phyloP scores from a whole-genome alignment of 2,113 vertebrate species.

The Tragelaphus strepsiceros region DNA sequence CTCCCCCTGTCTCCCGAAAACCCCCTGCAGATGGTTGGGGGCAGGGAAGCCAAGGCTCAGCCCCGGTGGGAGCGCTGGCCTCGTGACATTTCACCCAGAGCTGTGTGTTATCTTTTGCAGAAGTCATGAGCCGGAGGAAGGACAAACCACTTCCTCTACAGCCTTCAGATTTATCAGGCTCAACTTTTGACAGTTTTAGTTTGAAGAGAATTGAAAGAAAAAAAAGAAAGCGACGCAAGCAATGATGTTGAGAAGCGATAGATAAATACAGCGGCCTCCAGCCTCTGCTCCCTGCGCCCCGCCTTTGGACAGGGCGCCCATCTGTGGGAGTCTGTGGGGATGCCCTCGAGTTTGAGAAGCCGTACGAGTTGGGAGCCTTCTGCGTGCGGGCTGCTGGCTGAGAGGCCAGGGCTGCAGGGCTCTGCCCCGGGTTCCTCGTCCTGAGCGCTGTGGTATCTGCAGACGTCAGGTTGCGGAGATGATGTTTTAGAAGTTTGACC shows the following conservation, averaged over 20 bases:
- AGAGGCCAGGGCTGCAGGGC: background rate
- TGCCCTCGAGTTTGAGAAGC: fast-evolving
- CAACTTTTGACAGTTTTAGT: constrained; percentile 45
- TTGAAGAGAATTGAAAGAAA: constrained; percentile 32
- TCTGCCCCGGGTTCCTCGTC: background rate
- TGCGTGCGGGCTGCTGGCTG: background rate
- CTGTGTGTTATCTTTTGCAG: constrained; percentile 35
- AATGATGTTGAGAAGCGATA: background rate
- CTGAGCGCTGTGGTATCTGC: background rate
- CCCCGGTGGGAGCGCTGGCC: background rate
- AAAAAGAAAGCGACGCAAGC: background rate
- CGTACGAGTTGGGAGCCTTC: background rate
- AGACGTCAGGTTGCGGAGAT: background rate
- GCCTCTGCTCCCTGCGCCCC: background rate
- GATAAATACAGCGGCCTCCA: background rate
- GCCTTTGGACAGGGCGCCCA: background rate
- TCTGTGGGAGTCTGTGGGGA: background rate
- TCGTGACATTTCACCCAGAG: background rate
- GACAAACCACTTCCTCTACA: constrained; percentile 68
- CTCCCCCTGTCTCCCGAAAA: background rate
- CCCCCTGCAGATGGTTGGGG: background rate
- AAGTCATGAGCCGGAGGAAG: constrained; percentile 31
- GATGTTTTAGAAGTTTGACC: background rate
- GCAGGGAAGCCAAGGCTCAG: background rate
- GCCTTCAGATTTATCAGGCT: constrained; percentile 47